Evolutionary conservation across 2,113 vertebrate genomes (phyloP), one percentile per base, ranked within the genome.

Genomic region (Stercorarius parasiticus): DNA sequence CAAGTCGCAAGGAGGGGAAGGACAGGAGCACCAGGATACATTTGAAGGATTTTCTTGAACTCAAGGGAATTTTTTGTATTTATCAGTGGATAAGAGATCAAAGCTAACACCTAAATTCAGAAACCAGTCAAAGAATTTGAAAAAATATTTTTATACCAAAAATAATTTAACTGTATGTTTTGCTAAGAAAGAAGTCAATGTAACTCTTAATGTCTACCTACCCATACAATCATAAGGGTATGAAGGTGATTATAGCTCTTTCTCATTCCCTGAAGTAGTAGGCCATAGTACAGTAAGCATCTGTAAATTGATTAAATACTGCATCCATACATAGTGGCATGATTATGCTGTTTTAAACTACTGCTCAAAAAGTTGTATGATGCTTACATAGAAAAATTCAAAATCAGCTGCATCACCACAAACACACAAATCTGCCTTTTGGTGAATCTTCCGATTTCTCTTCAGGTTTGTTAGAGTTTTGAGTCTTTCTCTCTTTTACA

Each of bases 1-100:
- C 11, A 70, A 62, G 21, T n/a, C 1, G 0, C 82, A 59, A 53
- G 18, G 7, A 0, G 6, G 3, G 21, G 8, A 32, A 76, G 6
- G 11, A 40, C 19, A 55, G 42, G 15, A 55, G 6, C 22, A 89
- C 19, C 16, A 69, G n/a, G 19, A 8, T 42, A 84, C 7, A 26
- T 56, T 21, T 25, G 13, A 80, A 83, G 12, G 27, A 62, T 70
- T 84, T 76, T 56, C 52, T 16, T 83, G 15, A 92, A 42, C 6
- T 19, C 19, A 59, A 18, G 15, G 25, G 9, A 30, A 5, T 58
- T 62, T 67, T 72, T 66, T 45, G 0, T 30, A 32, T 89, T 82
- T 79, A 67, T 58, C 32, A 50, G 0, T 40, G 9, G 13, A 11
- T 40, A 76, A 80, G 18, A 64, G 29, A 73, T 52, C n/a, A 52